Conservation (phyloP, 2,797 vertebrate species). For the Gymnocypris eckloni region DNA sequence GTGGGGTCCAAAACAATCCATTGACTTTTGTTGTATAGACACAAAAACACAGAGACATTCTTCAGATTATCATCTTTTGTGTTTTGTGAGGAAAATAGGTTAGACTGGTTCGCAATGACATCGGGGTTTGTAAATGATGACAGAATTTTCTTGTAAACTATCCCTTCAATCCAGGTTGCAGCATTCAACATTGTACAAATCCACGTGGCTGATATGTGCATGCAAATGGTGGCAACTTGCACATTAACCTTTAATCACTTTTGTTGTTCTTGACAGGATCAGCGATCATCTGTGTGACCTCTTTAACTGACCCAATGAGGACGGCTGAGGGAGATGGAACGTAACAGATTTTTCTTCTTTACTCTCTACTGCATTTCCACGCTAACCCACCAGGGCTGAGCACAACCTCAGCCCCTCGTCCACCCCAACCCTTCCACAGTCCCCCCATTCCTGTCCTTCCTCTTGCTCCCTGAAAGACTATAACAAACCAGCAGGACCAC, state of each 20-base stretch:
- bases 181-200: not conserved
- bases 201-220: too few relatives aligned
- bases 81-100: not conserved
- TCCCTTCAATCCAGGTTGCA: not conserved
- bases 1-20: not conserved
- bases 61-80: not conserved
- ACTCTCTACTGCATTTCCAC: conserved; percentile 48
- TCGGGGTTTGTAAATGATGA: not conserved
- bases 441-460: conserved; percentile 29
- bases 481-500: conserved; percentile 16
- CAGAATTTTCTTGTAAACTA: not conserved
- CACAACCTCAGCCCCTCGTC: conserved; percentile 60
- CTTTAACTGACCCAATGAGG: conserved; percentile 57
- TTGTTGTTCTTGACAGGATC: conserved; percentile 65
- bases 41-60: not conserved
- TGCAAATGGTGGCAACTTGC: not conserved
- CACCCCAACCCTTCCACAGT: conserved; percentile 28
- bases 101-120: not conserved
- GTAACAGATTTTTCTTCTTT: conserved; percentile 77
- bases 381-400: conserved; percentile 55
- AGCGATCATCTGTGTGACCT: conserved; percentile 34
- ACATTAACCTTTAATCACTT: conserved; percentile 6
- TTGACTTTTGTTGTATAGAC: not conserved
- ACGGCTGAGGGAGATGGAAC: conserved; percentile 78
- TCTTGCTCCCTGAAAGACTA: conserved; percentile 27